phyloP scores from a whole-genome alignment of 2,888 invertebrate genomes.

The Empis livida region DNA sequence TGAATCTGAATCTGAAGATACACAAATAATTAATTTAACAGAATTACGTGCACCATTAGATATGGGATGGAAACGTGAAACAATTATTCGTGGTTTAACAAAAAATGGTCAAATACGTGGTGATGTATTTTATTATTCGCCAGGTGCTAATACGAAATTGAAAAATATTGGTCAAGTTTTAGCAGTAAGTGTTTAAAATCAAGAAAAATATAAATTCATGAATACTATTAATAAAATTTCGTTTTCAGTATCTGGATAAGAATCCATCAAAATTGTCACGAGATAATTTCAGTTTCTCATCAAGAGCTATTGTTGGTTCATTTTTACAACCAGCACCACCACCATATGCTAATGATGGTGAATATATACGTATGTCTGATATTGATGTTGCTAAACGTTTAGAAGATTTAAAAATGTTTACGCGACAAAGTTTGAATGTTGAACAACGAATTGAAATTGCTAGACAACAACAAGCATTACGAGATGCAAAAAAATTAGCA shows the following conservation, averaged over 20 bases:
- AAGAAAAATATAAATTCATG: background rate
- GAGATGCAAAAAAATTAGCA: slow-evolving; percentile 62
- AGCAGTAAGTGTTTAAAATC: slow-evolving; percentile 38
- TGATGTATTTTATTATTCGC: slow-evolving; percentile 81
- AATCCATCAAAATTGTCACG: slow-evolving; percentile 54
- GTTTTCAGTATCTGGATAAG: slow-evolving; percentile 59
- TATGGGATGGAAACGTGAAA: slow-evolving; percentile 86
- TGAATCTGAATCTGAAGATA: slow-evolving; percentile 44
- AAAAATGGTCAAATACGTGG: slow-evolving; percentile 78
- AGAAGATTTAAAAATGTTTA: slow-evolving; percentile 52
- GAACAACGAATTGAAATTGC: slow-evolving; percentile 67
- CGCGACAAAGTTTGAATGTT: slow-evolving; percentile 51
- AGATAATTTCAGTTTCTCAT: slow-evolving; percentile 88
- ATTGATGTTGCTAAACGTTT: slow-evolving; percentile 65
- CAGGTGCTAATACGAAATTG: slow-evolving; percentile 47
- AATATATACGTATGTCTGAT: slow-evolving; percentile 65
- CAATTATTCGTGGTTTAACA: slow-evolving; percentile 75
- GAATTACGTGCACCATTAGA: slow-evolving; percentile 52
- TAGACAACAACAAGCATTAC: slow-evolving; percentile 53
- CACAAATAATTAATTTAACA: slow-evolving; percentile 36
- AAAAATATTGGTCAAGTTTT: slow-evolving; percentile 52
- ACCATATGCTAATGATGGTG: slow-evolving; percentile 48
- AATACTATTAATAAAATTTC: slow-evolving; percentile 3
- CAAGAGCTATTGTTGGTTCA: slow-evolving; percentile 78
- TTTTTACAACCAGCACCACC: slow-evolving; percentile 68